phyloP scores from a whole-genome alignment of 2,113 vertebrate species.

The Hiodon tergisus region DNA sequence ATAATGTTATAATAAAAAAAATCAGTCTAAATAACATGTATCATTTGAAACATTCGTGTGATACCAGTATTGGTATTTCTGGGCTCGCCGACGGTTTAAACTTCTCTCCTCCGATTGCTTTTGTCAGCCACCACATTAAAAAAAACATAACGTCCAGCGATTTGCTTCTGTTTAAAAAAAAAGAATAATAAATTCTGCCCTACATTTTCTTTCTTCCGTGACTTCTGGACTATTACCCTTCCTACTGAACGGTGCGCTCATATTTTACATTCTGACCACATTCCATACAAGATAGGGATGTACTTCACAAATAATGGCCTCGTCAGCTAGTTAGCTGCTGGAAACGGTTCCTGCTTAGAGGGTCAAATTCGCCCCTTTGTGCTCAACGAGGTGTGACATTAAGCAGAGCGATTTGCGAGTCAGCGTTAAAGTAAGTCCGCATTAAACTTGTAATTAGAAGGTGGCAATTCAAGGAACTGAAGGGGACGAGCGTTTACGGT shows the following conservation, averaged over 20 bases:
- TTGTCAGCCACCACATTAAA: too few species aligned
- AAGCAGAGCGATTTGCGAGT: constrained; percentile 24
- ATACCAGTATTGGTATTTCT: too few species aligned
- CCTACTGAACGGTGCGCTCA: not conserved
- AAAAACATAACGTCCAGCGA: too few species aligned
- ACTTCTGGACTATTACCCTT: too few species aligned
- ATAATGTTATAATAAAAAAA: too few species aligned
- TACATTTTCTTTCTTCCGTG: too few species aligned
- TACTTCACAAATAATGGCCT: constrained; percentile 22
- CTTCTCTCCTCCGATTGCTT: too few species aligned
- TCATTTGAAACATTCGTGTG: too few species aligned
- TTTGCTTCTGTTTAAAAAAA: too few species aligned
- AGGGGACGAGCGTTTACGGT: not conserved
- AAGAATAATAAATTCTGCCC: too few species aligned
- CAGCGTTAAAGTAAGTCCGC: constrained; percentile 15
- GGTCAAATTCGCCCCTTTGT: constrained; percentile 7
- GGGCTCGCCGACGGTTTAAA: too few species aligned
- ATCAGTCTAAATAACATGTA: too few species aligned
- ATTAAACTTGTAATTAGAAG: constrained; percentile 43
- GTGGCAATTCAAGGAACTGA: constrained; percentile 35
- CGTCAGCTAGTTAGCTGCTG: constrained; percentile 1
- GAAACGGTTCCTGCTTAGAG: constrained; percentile 22
- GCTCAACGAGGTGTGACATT: constrained; percentile 37
- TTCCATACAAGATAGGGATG: constrained; percentile 7
- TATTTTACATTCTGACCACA: not conserved